Evolutionary conservation across 2,888 invertebrate species (phyloP).

Genomic region (Conops quadrifasciatus): DNA sequence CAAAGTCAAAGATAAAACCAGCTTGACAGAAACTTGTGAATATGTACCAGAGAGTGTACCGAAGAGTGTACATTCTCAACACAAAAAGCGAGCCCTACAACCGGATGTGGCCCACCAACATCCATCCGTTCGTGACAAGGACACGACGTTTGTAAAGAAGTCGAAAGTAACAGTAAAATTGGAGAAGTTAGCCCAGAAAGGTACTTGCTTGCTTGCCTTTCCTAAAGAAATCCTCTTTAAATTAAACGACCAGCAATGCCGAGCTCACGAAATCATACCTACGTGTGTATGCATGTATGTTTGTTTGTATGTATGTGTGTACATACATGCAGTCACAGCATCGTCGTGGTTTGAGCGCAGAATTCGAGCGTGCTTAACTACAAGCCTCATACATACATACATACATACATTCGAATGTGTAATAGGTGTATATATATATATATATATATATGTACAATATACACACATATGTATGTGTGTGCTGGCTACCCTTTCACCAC

Average conservation of each 20-base stretch:
- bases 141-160: too few species aligned
- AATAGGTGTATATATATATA: neutral
- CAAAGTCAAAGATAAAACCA: too few species aligned
- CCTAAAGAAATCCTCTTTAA: too few species aligned
- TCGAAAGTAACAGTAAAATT: conserved; percentile 27
- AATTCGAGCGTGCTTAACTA: neutral
- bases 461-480: conserved; percentile 23
- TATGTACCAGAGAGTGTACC: too few species aligned
- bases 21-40: too few species aligned
- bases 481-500: conserved; percentile 31
- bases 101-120: too few species aligned
- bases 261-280: neutral
- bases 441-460: neutral
- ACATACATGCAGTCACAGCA: neutral
- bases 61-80: too few species aligned
- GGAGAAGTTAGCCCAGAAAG: neutral
- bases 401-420: neutral
- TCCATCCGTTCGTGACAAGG: too few species aligned
- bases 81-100: too few species aligned
- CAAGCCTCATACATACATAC: neutral
- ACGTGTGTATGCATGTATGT: neutral
- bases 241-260: neutral
- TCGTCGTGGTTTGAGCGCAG: conserved; percentile 2
- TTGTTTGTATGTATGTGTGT: neutral
- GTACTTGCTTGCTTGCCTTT: too few species aligned